These are phyloP conservation scores for Butastur rufipennis DNA, from an alignment of 2,113 vertebrate genomes.

Conservation along the genomic window DNA sequence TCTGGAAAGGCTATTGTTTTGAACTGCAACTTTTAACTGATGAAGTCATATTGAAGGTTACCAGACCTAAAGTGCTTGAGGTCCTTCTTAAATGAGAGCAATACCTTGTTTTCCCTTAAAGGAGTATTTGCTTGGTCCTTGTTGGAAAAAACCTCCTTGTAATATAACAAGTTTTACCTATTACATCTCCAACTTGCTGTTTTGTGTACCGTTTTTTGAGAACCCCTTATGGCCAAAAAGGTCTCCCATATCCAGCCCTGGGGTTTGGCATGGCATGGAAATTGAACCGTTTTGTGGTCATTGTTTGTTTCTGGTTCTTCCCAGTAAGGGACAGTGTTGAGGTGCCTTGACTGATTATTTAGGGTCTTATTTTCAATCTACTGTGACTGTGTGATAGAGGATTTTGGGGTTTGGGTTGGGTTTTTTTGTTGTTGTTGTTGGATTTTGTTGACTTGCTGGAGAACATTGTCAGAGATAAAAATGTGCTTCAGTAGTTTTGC, in stretches of 20 bases:
- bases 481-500: not conserved
- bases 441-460: not conserved
- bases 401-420: not conserved
- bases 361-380: not conserved
- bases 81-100: not conserved
- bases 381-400: not conserved
- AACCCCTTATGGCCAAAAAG: rapidly evolving
- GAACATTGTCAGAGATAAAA: not conserved
- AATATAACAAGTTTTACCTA: not conserved
- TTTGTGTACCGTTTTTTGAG: not conserved
- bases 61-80: not conserved
- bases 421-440: not conserved
- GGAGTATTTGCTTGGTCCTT: not conserved
- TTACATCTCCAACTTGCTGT: not conserved
- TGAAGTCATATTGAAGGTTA: not conserved
- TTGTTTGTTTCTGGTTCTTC: not conserved
- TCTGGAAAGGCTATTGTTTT: not conserved
- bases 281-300: not conserved
- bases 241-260: not conserved
- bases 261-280: not conserved
- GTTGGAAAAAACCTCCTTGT: not conserved
- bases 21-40: not conserved
- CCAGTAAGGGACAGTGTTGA: not conserved
- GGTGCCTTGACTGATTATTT: not conserved
- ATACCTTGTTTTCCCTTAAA: not conserved